phyloP scores from a whole-genome alignment of 1,140 invertebrate species.

The Camponotus vicinus region DNA sequence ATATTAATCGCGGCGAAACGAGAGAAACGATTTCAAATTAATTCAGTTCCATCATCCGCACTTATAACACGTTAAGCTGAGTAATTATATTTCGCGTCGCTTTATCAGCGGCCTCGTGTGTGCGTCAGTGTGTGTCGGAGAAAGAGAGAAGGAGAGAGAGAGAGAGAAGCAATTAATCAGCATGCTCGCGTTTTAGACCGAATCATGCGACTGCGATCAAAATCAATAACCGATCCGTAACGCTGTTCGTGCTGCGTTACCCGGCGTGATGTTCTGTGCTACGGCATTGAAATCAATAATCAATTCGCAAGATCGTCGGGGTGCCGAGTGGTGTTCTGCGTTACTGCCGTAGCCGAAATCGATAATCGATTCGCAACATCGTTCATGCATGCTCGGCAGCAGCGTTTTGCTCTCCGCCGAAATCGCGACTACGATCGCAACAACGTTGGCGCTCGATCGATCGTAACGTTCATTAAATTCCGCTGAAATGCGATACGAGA shows the following conservation, averaged over 20 bases:
- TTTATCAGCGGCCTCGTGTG: conserved; percentile 37
- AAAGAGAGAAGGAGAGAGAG: too few relatives aligned
- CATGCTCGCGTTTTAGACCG: conserved; percentile 37
- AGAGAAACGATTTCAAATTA: conserved; percentile 38
- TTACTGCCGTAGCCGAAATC: conserved; percentile 50
- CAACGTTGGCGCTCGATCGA: conserved; percentile 61
- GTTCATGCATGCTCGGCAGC: conserved; percentile 12
- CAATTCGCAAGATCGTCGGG: conserved; percentile 69
- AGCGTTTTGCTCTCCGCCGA: conserved; percentile 32
- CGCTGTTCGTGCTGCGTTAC: conserved; percentile 10
- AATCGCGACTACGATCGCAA: conserved; percentile 31
- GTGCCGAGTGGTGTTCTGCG: conserved; percentile 9
- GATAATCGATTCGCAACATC: conserved; percentile 72
- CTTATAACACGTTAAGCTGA: conserved; percentile 60
- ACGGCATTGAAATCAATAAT: conserved; percentile 66
- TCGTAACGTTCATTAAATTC: conserved; percentile 56
- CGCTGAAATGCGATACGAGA: conserved; percentile 31
- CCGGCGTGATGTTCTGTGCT: background rate
- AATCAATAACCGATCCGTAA: conserved; percentile 64
- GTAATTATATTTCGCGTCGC: conserved; percentile 52
- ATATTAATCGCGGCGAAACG: conserved; percentile 34
- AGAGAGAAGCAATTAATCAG: conserved; percentile 45
- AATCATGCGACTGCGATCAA: conserved; percentile 30
- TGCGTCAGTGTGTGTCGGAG: too few relatives aligned
- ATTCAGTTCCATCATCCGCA: conserved; percentile 33